These are phyloP conservation scores for Fulmarus glacialis DNA, from an alignment of 2,113 vertebrate species.

Conservation along the genomic window DNA sequence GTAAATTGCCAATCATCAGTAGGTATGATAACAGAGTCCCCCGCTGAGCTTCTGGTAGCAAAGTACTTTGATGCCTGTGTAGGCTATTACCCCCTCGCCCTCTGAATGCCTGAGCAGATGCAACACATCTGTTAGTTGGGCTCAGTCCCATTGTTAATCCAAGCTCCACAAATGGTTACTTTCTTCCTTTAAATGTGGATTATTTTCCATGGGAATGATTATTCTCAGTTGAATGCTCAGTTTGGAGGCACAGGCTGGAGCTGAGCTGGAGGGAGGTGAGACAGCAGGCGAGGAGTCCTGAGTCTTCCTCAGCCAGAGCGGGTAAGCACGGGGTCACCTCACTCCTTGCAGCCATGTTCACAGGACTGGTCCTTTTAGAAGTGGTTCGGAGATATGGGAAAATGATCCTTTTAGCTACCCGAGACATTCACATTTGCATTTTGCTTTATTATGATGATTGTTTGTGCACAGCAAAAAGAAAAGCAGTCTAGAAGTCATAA, in stretches of 20 bases:
- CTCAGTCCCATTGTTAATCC: not conserved
- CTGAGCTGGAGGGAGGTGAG: not conserved
- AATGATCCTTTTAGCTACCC: not conserved
- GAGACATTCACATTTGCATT: not conserved
- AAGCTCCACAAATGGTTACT: not conserved
- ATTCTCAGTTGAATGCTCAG: not conserved
- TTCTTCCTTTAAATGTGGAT: not conserved
- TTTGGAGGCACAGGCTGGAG: not conserved
- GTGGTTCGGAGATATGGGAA: not conserved
- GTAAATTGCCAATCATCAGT: not conserved
- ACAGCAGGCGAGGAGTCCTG: not conserved
- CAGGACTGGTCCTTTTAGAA: not conserved
- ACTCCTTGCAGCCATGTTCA: not conserved
- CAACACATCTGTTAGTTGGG: not conserved
- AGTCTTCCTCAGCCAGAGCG: not conserved
- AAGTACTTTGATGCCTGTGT: not conserved
- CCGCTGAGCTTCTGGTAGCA: not conserved
- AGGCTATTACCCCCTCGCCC: not conserved
- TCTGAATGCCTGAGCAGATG: not conserved
- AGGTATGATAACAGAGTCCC: not conserved
- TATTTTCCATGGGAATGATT: not conserved
- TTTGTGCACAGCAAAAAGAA: not conserved
- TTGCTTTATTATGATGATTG: not conserved
- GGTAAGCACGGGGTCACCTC: not conserved
- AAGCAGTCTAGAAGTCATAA: not conserved